phyloP scores from a whole-genome alignment of 2,797 vertebrate genomes.

The Takifugu rubripes region DNA sequence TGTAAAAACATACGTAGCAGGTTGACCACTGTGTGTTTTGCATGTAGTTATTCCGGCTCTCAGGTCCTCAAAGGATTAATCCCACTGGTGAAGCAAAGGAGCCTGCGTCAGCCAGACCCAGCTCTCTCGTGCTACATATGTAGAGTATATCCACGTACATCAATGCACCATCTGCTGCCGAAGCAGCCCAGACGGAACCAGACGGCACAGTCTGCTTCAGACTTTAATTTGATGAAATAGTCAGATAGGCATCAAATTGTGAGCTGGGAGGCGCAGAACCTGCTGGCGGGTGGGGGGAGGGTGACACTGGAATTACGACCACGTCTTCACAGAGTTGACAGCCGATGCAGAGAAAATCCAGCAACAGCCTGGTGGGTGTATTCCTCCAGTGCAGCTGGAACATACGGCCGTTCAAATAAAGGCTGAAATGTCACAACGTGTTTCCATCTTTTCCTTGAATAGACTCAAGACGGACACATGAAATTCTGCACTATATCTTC shows the following conservation, averaged over 20 bases:
- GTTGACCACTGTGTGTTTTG: conserved; percentile 3
- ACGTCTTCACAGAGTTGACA: too few species aligned
- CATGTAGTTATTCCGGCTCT: background rate
- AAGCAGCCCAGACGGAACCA: background rate
- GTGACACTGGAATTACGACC: background rate
- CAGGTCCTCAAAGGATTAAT: background rate
- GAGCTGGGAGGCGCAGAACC: background rate
- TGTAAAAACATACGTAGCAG: background rate
- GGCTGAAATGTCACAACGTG: too few species aligned
- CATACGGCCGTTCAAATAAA: too few species aligned
- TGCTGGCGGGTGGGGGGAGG: too few species aligned
- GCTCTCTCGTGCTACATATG: background rate
- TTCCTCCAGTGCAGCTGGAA: too few species aligned
- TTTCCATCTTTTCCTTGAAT: too few species aligned
- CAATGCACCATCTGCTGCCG: background rate
- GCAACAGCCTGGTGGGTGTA: too few species aligned
- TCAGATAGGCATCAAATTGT: background rate
- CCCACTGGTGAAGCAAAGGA: background rate
- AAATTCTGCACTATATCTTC: too few species aligned
- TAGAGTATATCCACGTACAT: background rate
- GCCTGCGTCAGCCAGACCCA: conserved; percentile 1
- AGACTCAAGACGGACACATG: too few species aligned
- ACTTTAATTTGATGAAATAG: background rate
- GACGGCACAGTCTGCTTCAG: background rate
- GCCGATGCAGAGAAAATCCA: too few species aligned